Conservation (phyloP, 2,113 vertebrate species). For the Cercopithecus mona region DNA sequence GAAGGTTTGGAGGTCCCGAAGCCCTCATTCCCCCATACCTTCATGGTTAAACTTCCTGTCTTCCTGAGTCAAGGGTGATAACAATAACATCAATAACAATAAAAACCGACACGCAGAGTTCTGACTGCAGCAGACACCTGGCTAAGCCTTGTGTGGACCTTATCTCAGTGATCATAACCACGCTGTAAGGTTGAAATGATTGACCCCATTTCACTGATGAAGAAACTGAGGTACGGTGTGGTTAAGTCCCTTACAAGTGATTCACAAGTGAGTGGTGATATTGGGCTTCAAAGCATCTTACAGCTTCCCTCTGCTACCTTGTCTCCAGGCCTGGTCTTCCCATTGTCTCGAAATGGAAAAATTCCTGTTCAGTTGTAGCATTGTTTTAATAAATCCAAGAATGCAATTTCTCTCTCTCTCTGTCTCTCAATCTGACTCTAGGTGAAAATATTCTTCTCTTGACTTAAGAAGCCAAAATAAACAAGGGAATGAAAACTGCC, state of each 20-base stretch:
- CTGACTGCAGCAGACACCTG: background rate
- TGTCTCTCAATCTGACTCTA: constrained; percentile 24
- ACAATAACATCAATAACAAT: fast-evolving
- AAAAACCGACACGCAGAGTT: too few relatives aligned
- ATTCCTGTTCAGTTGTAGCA: background rate
- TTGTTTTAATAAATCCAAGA: background rate
- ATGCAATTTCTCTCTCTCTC: background rate
- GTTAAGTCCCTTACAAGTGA: background rate
- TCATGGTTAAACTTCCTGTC: background rate
- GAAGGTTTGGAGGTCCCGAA: background rate
- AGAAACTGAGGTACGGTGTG: background rate
- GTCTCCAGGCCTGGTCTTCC: background rate
- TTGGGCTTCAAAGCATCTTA: background rate
- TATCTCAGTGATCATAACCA: background rate
- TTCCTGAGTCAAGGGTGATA: fast-evolving
- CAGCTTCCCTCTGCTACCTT: too few relatives aligned
- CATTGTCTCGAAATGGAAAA: background rate
- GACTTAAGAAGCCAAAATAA: constrained; percentile 76
- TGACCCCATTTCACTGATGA: background rate
- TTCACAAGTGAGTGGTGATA: background rate
- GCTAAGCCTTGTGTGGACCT: fast-evolving
- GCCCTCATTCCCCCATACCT: background rate
- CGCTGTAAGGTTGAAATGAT: background rate
- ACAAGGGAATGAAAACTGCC: constrained; percentile 75
- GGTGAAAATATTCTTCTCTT: constrained; percentile 66